Percentiles rank a stretch among this genome's conserved stretches.
Evolutionary conservation across 2,113 vertebrate genomes (phyloP).

Genomic region (Rhagologus leucostigma): DNA sequence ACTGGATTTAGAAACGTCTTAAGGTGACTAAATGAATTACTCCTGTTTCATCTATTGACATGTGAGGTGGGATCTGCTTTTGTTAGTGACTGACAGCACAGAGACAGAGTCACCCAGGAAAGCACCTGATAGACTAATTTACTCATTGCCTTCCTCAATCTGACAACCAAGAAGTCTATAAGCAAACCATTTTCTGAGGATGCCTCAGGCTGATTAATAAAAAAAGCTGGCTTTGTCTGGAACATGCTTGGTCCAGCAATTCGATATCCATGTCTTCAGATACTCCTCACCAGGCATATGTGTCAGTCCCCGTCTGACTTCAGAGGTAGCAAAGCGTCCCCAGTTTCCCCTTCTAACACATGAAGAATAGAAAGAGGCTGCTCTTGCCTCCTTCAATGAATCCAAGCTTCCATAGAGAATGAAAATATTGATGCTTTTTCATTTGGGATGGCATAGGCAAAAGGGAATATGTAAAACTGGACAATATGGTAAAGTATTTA

Average conservation of each 20-base stretch:
- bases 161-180: neutral
- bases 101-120: constrained; percentile 33
- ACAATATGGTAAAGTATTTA: neutral
- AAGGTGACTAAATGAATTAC: constrained; percentile 22
- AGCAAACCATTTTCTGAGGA: neutral
- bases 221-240: neutral
- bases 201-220: neutral
- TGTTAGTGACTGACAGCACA: constrained; percentile 34
- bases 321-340: neutral
- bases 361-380: neutral
- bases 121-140: neutral
- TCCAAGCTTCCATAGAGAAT: neutral
- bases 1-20: neutral
- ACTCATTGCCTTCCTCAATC: neutral
- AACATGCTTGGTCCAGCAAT: neutral
- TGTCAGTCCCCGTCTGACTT: neutral
- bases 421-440: neutral
- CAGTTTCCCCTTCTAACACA: neutral
- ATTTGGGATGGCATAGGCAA: neutral
- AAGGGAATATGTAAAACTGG: neutral
- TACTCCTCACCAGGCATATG: neutral
- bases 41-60: constrained; percentile 23
- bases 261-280: neutral
- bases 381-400: neutral
- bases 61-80: neutral